Conservation (phyloP, 2,113 vertebrate species). For the Leucopternis melanops region DNA sequence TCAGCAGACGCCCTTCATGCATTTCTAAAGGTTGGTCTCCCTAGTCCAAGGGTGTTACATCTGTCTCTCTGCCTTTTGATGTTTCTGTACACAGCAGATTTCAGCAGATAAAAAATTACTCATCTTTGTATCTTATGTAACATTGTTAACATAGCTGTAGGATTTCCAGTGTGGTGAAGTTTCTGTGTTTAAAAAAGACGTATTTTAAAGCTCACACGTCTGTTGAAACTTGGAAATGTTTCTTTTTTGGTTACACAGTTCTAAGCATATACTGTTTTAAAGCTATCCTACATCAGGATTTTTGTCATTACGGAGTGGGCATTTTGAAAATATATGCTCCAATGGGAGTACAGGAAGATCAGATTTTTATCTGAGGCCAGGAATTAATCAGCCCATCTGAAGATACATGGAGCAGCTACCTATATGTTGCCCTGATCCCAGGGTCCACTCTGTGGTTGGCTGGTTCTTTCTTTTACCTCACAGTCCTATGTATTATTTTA, state of each 20-base stretch:
- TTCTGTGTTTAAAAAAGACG: neutral
- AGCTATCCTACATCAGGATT: neutral
- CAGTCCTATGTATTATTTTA: neutral
- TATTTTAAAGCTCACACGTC: neutral
- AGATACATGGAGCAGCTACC: neutral
- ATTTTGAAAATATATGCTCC: neutral
- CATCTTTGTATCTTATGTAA: conserved; percentile 25
- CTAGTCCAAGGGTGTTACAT: neutral
- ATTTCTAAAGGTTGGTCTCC: neutral
- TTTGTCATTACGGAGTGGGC: neutral
- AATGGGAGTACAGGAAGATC: neutral
- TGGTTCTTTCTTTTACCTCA: neutral
- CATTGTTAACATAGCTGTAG: neutral
- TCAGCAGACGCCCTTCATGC: no score
- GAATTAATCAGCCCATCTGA: neutral
- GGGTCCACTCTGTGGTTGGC: neutral
- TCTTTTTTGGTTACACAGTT: neutral
- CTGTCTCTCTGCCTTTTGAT: neutral
- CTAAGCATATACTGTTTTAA: neutral
- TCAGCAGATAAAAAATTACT: neutral
- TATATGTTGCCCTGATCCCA: neutral
- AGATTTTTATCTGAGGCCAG: neutral
- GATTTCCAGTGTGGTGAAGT: conserved; percentile 19
- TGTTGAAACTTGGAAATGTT: neutral
- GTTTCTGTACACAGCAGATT: neutral